phyloP scores from a whole-genome alignment of 2,797 vertebrate genomes.

The Phoeniculus purpureus region DNA sequence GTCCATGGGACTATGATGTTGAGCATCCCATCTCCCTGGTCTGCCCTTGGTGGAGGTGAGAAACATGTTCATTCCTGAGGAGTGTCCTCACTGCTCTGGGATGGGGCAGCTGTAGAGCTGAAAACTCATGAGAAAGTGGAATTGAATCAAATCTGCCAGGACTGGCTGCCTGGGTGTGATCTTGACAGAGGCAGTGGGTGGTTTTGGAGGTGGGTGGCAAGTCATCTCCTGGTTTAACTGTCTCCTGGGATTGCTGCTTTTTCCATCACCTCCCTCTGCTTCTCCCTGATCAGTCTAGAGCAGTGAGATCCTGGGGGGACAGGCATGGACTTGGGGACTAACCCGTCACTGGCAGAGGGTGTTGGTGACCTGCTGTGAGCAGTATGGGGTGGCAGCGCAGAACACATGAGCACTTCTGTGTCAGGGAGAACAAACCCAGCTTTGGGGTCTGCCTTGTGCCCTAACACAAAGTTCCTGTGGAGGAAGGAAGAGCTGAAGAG shows the following conservation, averaged over 20 bases:
- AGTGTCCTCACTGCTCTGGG: neutral
- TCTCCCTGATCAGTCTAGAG: neutral
- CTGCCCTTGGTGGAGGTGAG: neutral
- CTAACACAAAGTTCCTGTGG: neutral
- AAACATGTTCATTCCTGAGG: neutral
- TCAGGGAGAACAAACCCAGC: fast-evolving
- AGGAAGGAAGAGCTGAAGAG: neutral
- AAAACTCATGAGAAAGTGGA: neutral
- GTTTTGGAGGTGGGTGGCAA: constrained; percentile 14
- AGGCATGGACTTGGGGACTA: neutral
- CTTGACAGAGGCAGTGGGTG: constrained; percentile 2
- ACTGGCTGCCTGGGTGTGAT: constrained; percentile 20
- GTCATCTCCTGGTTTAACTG: neutral
- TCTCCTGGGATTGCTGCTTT: neutral
- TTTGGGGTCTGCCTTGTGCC: neutral
- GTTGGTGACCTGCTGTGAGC: neutral
- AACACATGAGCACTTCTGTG: fast-evolving
- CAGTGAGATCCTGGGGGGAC: neutral
- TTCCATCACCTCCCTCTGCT: neutral
- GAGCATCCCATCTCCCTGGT: fast-evolving
- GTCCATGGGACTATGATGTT: neutral
- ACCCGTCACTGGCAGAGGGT: neutral
- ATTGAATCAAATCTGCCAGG: neutral
- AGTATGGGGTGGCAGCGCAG: neutral
- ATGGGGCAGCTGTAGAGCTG: neutral